Evolutionary conservation across 2,797 vertebrate genomes (phyloP), one percentile per base, ranked within the genome.

Genomic region (Melanotaenia pygmaea): DNA sequence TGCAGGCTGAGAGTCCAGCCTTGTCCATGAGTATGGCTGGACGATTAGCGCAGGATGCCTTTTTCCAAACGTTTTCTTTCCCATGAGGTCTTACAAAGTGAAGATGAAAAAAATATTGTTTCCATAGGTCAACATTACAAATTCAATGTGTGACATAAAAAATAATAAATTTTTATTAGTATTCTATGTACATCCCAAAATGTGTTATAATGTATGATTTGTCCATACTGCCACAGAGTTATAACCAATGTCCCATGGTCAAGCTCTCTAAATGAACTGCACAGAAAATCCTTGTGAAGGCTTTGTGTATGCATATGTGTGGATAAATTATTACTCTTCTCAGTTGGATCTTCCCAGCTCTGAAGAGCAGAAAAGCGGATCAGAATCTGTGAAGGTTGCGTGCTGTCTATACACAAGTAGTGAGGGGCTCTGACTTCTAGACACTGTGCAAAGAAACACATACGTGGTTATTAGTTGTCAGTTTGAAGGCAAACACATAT

Each of bases 321-420:
- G n/a, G 3, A 77, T 80, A 71, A 58, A 65, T 69, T 50, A 89
- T 88, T 89, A 89, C 90, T 86, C 65, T 91, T 58, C 24, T 78
- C 80, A 51, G 30, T 87, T 66, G 76, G 67, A 24, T 93, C 93
- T 80, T 93, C 91, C 96, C 96, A 96, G 75, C 60, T 88, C 13
- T 96, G 91, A 79, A 99, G 79, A 12, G 94, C 95, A 83, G 97
- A 98, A 90, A 97, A 96, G 72, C 94, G 94, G 89, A 98, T 90
- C 84, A 98, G 91, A 40, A 99, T 95, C 90, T 97, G 93, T 64
- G 88, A 90, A 45, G 96, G 93, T 66, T 87, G 94, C 81, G 95
- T 76, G 76, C 92, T 96, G 87, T 99, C 98, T 86, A 97, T 95
- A 83, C 90, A 95, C 59, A 99, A 91, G 86, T 96, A 97, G 91